These are phyloP conservation scores for Cyprinodon tularosa DNA, from an alignment of 2,113 vertebrate genomes.

Conservation along the genomic window DNA sequence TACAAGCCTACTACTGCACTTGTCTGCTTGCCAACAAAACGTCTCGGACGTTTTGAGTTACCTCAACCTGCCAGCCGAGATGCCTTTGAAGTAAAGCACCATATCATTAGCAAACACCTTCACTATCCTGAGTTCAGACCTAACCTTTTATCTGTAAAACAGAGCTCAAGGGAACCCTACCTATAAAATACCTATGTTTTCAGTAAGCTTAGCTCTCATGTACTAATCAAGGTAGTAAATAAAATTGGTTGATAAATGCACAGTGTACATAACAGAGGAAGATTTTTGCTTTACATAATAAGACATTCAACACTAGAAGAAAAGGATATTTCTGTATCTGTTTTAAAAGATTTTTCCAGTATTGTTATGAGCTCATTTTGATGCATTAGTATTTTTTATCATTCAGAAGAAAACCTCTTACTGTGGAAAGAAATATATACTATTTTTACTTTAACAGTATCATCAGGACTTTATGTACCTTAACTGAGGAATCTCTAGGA, in stretches of 20 bases:
- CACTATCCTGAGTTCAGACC: background rate
- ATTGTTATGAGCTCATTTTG: too few relatives aligned
- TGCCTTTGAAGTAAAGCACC: conserved; percentile 2
- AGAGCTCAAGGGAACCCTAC: background rate
- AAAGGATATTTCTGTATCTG: too few relatives aligned
- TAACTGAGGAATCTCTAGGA: too few relatives aligned
- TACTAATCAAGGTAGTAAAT: background rate
- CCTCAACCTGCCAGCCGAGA: background rate
- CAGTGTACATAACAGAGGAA: too few relatives aligned
- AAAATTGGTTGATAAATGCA: background rate
- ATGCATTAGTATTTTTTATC: too few relatives aligned
- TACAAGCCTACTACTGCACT: background rate
- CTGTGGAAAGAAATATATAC: background rate
- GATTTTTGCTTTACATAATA: too few relatives aligned
- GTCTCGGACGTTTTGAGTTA: background rate
- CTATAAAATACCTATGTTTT: background rate
- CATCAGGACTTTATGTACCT: background rate
- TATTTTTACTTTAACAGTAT: background rate
- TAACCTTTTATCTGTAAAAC: background rate
- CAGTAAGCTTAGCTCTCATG: background rate
- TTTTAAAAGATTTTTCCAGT: too few relatives aligned
- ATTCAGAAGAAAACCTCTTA: too few relatives aligned
- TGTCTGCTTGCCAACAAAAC: background rate
- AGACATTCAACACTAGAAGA: too few relatives aligned
- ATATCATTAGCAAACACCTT: conserved; percentile 2